Evolutionary conservation across 2,888 invertebrate genomes (phyloP), one percentile per base, ranked within the genome.

Genomic region (Acleris holmiana): DNA sequence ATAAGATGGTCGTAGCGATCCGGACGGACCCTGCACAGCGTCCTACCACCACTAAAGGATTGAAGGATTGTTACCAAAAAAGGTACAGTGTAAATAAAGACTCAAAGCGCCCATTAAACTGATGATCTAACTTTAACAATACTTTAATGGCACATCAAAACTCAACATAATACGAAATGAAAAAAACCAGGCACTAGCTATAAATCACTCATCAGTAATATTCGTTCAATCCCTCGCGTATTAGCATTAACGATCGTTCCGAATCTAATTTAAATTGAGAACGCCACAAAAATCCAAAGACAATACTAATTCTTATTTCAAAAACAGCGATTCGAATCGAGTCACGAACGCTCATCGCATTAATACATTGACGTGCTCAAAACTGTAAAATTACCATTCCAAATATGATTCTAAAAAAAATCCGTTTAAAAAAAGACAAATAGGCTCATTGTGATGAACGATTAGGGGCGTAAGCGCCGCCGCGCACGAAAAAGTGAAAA

Each of bases 331-430:
- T 74, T 64, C 41, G 75, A 76, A 76, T 71, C 72, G 71, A 88
- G 91, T 91, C 91, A 91, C 91, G 91, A 84, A 77, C 78, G 77
- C 77, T 81, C 81, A 83, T 86, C 84, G 80, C 77, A 85, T 85
- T 88, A 88, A 90, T 86, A 87, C 86, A 89, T 86, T 91, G 89
- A 86, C 91, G 91, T 90, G 90, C 84, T 88, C 86, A 83, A 87
- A 89, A 91, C 91, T 91, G 89, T 90, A 86, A 90, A 89, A 90
- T 90, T 88, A 87, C 86, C 88, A 90, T 91, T 87, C 75, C 73
- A 72, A 82, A 84, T 85, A 79, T 79, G 79, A 76, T 77, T 78
- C 75, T 70, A 80, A 74, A 82, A 82, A 83, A 81, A 80, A 77
- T 73, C 67, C 61, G 71, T 71, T 68, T 71, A 78, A 77, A 75